Evolutionary conservation across 2,888 invertebrate genomes (phyloP).

Genomic region (Cephus pulcher): DNA sequence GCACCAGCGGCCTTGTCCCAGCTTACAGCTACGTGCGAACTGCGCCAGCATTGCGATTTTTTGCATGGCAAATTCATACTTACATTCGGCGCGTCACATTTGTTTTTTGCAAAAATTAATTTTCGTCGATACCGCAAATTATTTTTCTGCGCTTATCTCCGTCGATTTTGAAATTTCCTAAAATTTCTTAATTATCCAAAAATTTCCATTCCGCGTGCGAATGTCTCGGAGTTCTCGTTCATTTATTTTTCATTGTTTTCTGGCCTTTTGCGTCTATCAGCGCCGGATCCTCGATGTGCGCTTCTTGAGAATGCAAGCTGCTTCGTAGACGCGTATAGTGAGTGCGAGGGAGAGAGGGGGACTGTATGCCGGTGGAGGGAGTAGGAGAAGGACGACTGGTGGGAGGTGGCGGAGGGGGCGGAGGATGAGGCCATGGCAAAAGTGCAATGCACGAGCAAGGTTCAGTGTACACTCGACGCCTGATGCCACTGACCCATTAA

Average conservation of each 20-base stretch:
- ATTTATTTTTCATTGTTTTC: too few species aligned
- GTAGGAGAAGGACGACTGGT: not conserved
- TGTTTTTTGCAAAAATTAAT: too few species aligned
- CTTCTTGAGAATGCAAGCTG: not conserved
- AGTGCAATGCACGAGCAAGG: conserved; percentile 59
- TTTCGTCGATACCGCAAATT: too few species aligned
- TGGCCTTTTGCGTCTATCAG: too few species aligned
- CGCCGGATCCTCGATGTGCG: not conserved
- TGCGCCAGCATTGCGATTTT: too few species aligned
- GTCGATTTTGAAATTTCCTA: too few species aligned
- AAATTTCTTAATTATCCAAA: too few species aligned
- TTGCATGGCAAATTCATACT: too few species aligned
- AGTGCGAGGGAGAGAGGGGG: conserved; percentile 26
- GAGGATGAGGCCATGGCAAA: conserved; percentile 29
- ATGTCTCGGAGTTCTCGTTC: too few species aligned
- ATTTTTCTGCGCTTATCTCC: too few species aligned
- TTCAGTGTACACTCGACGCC: conserved; percentile 44
- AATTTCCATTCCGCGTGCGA: too few species aligned
- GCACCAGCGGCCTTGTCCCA: conserved; percentile 61
- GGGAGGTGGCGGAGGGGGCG: not conserved
- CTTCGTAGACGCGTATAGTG: conserved; percentile 14
- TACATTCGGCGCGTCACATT: accelerated
- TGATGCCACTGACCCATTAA: conserved; percentile 65
- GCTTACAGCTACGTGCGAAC: conserved; percentile 30
- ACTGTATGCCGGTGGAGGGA: conserved; percentile 1